phyloP scores from a whole-genome alignment of 2,797 vertebrate species.

The Lindbergichthys nudifrons region DNA sequence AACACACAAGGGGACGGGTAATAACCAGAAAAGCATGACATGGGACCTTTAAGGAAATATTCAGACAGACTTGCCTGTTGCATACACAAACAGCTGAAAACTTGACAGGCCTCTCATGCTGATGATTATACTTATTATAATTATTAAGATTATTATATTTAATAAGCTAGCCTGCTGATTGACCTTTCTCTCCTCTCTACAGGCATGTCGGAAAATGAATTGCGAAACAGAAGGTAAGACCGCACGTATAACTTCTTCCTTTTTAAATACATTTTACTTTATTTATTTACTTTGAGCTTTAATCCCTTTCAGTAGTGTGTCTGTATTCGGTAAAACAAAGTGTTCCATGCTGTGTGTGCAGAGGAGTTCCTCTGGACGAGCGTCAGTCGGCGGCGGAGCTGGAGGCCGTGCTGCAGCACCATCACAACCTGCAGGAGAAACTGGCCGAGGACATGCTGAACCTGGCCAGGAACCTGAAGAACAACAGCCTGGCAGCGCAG shows the following conservation, averaged over 20 bases:
- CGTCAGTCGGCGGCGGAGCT: constrained; percentile 92
- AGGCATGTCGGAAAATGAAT: constrained; percentile 70
- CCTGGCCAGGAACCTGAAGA: constrained; percentile 94
- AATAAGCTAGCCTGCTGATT: not conserved
- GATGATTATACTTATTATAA: too few species aligned
- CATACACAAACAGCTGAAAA: too few species aligned
- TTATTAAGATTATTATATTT: not conserved
- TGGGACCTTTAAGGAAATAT: too few species aligned
- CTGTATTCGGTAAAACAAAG: not conserved
- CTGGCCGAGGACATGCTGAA: constrained; percentile 96
- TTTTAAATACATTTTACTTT: not conserved
- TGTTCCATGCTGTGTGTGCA: constrained; percentile 31
- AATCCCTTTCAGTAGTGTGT: not conserved
- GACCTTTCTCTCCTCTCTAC: constrained; percentile 17
- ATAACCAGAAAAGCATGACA: too few species aligned
- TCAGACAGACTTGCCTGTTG: too few species aligned
- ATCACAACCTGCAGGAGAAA: constrained; percentile 96
- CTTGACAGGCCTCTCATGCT: too few species aligned
- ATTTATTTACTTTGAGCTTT: not conserved
- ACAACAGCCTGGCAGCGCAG: constrained; percentile 94
- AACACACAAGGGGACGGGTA: too few species aligned
- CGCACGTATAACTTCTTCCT: not conserved
- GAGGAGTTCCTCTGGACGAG: constrained; percentile 85
- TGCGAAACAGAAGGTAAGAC: constrained; percentile 83
- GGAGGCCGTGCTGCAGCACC: constrained; percentile 92